phyloP scores from a whole-genome alignment of 2,113 vertebrate genomes.

The Nothobranchius furzeri region DNA sequence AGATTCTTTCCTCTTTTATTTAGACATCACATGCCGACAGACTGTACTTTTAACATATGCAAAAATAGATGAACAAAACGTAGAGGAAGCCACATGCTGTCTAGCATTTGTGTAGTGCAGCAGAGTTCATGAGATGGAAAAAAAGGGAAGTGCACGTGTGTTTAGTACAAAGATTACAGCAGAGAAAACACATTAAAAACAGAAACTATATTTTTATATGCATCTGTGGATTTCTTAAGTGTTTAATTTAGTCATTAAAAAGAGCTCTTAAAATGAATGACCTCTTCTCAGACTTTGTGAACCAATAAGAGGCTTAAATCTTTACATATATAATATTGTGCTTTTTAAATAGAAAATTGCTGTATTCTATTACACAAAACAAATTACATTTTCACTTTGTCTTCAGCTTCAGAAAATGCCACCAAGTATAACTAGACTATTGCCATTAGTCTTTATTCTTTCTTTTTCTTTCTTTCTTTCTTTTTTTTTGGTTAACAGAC shows the following conservation, averaged over 20 bases:
- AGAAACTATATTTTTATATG: slow-evolving; percentile 30
- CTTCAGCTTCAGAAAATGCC: slow-evolving; percentile 22
- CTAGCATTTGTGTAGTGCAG: slow-evolving; percentile 14
- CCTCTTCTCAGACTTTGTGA: no score
- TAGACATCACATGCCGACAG: slow-evolving; percentile 28
- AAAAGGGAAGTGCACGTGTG: slow-evolving; percentile 49
- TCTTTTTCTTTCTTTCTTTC: no score
- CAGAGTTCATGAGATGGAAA: slow-evolving; percentile 37
- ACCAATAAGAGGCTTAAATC: no score
- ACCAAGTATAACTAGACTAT: neutral
- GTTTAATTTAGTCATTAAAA: no score
- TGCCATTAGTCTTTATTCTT: neutral
- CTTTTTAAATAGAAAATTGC: no score
- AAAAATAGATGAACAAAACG: slow-evolving; percentile 55
- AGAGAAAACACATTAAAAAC: slow-evolving; percentile 46
- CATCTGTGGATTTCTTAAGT: no score
- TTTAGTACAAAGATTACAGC: slow-evolving; percentile 72
- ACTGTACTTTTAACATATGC: slow-evolving; percentile 19
- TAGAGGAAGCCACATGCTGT: slow-evolving; percentile 33
- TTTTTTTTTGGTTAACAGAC: neutral
- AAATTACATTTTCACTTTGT: neutral
- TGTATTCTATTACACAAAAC: neutral
- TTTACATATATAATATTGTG: no score
- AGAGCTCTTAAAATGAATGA: no score
- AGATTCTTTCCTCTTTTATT: slow-evolving; percentile 45